Evolutionary conservation across 2,113 vertebrate genomes (phyloP).

Genomic region (Tyto alba): DNA sequence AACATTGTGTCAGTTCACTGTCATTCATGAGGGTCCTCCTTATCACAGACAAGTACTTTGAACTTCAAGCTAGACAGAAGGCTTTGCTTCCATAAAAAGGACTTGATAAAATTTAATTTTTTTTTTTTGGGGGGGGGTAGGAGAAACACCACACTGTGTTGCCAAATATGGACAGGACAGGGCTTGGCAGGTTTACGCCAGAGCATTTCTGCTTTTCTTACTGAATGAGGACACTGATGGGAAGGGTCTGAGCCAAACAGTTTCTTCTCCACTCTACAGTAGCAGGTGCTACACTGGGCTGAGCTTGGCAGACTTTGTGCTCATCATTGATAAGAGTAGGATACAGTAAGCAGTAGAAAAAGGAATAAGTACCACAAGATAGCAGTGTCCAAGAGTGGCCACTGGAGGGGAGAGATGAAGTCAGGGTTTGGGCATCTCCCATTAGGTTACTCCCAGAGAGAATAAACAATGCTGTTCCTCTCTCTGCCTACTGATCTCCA

Average conservation of each 20-base stretch:
- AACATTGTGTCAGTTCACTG: not conserved
- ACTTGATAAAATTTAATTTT: not conserved
- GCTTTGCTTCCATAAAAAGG: not conserved
- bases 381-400: not conserved
- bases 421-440: not conserved
- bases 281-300: not conserved
- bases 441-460: not conserved
- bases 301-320: not conserved
- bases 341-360: not conserved
- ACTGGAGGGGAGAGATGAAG: not conserved
- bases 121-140: too few relatives aligned
- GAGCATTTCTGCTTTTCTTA: not conserved
- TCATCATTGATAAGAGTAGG: not conserved
- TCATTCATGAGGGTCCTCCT: not conserved
- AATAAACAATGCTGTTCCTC: not conserved
- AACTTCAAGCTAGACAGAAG: not conserved
- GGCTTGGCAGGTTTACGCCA: not conserved
- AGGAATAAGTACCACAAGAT: not conserved
- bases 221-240: not conserved
- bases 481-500: not conserved
- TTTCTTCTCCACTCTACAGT: not conserved
- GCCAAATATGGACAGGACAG: not conserved
- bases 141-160: not conserved
- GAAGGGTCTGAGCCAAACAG: not conserved
- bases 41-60: not conserved